Evolutionary conservation across 2,797 vertebrate genomes (phyloP), one percentile per base, ranked within the genome.

Genomic region (Sphenodon punctatus): DNA sequence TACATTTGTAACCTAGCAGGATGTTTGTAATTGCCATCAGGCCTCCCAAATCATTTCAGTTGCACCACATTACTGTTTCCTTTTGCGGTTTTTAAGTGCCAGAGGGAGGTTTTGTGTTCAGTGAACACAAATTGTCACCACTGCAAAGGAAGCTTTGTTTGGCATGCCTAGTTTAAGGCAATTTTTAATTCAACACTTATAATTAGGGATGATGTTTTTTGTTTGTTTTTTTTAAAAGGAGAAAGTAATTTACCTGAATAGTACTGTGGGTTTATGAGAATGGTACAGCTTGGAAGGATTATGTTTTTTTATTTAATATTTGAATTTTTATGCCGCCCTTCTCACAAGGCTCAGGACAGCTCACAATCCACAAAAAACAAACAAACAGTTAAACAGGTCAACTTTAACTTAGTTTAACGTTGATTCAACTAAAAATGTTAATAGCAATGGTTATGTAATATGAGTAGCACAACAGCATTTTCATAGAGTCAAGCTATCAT

Each of bases 31-130:
- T 46, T 80, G 71, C 76, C 75, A 76, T 63, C 66, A 88, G 66
- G 9, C 17, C 36, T 82, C 30, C 12, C 34, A 78, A 89, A 84
- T 66, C 81, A 41, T 51, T 89, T 87, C 61, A 45, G 32, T 56
- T 64, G n/a, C 19, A 72, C 25, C 32, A 84, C 87, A 82, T 77
- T 71, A 49, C 32, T 67, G 2, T 27, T 79, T 88, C 77, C 38
- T 43, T 25, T 27, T 49, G 74, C 34, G 59, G 53, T 78, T 76
- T 88, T 80, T 85, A 85, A 68, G 42, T 17, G 22, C 39, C 45
- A 15, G 17, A 9, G 61, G 60, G 32, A 77, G 55, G 56, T 80
- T 69, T 74, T 9, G 6, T 42, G 7, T 65, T 75, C 36, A 42
- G 23, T 30, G 85, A 84, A 60, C 42, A 49, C 0, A 2, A 43